These are phyloP conservation scores for Norana najaformis DNA, from an alignment of 2,888 invertebrate genomes.

Conservation along the genomic window DNA sequence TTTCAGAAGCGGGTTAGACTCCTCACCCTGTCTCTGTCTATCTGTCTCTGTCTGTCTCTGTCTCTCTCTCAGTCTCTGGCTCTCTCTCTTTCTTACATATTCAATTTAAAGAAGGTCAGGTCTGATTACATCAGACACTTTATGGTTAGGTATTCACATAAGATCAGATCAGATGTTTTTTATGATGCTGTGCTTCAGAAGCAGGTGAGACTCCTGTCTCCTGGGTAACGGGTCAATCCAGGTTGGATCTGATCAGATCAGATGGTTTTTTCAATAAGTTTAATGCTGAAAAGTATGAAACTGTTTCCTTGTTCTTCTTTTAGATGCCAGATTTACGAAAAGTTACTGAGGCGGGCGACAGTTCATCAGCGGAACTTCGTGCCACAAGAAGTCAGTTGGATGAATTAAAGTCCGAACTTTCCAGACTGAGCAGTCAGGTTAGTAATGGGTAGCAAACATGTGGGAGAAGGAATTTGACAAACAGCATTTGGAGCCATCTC, in stretches of 20 bases:
- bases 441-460: not conserved
- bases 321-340: not conserved
- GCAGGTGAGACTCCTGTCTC: slow-evolving; percentile 41
- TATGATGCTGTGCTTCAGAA: slow-evolving; percentile 67
- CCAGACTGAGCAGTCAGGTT: not conserved
- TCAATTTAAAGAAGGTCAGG: not conserved
- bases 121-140: too few species aligned
- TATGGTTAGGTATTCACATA: too few species aligned
- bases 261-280: too few species aligned
- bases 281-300: too few species aligned
- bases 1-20: slow-evolving; percentile 42
- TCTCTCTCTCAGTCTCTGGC: too few species aligned
- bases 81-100: too few species aligned
- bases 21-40: too few species aligned
- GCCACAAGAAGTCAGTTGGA: not conserved
- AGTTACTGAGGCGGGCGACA: not conserved
- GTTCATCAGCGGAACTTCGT: not conserved
- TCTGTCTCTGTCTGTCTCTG: too few species aligned
- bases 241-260: too few species aligned
- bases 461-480: not conserved
- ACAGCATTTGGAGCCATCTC: not conserved
- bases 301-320: not conserved
- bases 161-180: too few species aligned
- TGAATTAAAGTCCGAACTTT: not conserved
- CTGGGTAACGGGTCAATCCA: too few species aligned